These are phyloP conservation scores for Hydrolagus affinis DNA, from an alignment of 2,113 vertebrate genomes.

Conservation along the genomic window DNA sequence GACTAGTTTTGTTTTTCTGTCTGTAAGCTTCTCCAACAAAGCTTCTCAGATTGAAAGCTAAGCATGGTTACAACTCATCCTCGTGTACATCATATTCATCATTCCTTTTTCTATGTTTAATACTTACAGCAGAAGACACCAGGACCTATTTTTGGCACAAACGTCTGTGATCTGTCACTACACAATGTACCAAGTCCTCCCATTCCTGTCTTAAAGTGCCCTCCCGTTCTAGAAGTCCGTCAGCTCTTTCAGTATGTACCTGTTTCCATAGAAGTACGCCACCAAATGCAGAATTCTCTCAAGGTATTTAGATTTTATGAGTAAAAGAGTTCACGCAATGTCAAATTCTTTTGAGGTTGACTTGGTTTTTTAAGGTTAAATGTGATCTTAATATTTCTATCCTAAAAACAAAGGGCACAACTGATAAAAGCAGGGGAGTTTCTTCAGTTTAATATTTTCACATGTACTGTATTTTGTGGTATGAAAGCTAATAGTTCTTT, in stretches of 20 bases:
- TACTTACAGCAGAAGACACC: conserved; percentile 52
- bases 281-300: conserved; percentile 60
- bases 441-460: no score
- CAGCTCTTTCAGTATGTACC: conserved; percentile 65
- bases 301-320: conserved; percentile 54
- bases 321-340: no score
- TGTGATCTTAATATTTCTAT: no score
- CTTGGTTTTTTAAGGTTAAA: no score
- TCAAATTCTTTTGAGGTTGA: no score
- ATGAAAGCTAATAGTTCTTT: not conserved
- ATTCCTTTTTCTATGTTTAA: not conserved
- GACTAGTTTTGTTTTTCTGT: not conserved
- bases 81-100: not conserved
- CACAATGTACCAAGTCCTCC: conserved; percentile 22
- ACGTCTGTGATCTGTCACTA: conserved; percentile 47
- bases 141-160: conserved; percentile 46
- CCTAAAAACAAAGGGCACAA: no score
- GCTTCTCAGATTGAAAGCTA: not conserved
- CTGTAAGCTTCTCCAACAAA: not conserved
- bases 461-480: not conserved
- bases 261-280: conserved; percentile 47
- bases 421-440: no score
- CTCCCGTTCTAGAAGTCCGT: conserved; percentile 66
- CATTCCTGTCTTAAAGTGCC: conserved; percentile 50
- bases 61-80: not conserved